Conservation (phyloP, 2,113 vertebrate species). For the Centrocercus urophasianus region DNA sequence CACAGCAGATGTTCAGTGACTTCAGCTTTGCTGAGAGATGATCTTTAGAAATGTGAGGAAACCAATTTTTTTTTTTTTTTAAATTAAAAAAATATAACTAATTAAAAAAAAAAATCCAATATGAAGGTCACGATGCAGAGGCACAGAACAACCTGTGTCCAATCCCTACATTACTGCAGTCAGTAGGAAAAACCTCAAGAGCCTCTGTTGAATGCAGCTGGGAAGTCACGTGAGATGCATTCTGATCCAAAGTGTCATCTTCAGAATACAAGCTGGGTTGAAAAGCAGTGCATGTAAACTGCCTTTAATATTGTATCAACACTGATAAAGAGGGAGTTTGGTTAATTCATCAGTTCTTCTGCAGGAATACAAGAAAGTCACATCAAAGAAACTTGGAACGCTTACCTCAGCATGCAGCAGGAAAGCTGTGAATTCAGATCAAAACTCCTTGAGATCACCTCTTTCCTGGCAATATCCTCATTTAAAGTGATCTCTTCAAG, state of each 20-base stretch:
- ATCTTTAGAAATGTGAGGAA: not conserved
- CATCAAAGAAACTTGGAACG: not conserved
- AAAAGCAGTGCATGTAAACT: not conserved
- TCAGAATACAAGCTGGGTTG: not conserved
- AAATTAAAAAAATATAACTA: not conserved
- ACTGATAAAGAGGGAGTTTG: not conserved
- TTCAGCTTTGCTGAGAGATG: slow-evolving; percentile 22
- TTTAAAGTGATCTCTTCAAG: not conserved
- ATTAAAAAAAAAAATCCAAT: not conserved
- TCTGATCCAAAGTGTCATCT: not conserved
- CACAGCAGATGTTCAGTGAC: slow-evolving; percentile 40
- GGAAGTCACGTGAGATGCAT: not conserved
- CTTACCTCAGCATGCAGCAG: not conserved
- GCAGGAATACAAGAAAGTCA: not conserved
- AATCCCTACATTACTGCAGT: not conserved
- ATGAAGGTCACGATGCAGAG: not conserved
- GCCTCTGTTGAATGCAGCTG: not conserved
- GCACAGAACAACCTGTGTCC: not conserved
- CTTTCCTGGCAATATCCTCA: not conserved
- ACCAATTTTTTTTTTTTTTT: not conserved
- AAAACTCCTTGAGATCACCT: not conserved
- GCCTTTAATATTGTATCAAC: not conserved
- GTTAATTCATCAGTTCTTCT: not conserved
- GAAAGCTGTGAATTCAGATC: not conserved
- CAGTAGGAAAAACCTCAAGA: not conserved